Evolutionary conservation across 2,113 vertebrate species (phyloP).

Genomic region (Myrmophylax atrothorax): DNA sequence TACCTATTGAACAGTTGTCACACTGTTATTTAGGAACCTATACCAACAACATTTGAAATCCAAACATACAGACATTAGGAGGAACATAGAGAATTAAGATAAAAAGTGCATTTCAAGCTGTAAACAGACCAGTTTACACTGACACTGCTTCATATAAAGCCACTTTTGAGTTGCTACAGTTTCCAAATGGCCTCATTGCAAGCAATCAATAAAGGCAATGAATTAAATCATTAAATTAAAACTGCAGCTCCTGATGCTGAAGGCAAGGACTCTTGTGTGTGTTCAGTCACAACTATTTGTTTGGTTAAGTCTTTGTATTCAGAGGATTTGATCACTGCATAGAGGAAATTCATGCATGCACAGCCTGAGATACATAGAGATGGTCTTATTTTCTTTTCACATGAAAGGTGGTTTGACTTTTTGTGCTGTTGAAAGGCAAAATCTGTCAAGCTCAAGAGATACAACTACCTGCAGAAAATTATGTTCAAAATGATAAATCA

Average conservation of each 20-base stretch:
- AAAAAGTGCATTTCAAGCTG: not conserved
- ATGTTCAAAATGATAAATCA: not conserved
- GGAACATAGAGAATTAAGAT: not conserved
- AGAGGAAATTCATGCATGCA: not conserved
- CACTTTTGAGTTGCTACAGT: not conserved
- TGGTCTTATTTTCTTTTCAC: not conserved
- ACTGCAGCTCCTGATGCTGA: not conserved
- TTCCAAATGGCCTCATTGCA: not conserved
- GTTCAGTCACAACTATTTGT: not conserved
- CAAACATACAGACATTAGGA: not conserved
- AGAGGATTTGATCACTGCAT: not conserved
- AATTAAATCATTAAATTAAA: slow-evolving; percentile 5
- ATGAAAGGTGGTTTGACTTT: not conserved
- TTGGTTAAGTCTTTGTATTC: not conserved
- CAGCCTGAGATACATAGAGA: not conserved
- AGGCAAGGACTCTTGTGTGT: not conserved
- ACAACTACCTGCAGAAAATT: not conserved
- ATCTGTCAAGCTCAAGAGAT: not conserved
- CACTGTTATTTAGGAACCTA: not conserved
- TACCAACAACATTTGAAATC: not conserved
- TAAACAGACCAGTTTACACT: not conserved
- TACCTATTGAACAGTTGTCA: not conserved
- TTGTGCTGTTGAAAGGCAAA: not conserved
- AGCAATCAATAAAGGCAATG: not conserved
- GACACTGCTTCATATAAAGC: not conserved